Evolutionary conservation across 2,888 invertebrate genomes (phyloP).

Genomic region (Caprella mutica): DNA sequence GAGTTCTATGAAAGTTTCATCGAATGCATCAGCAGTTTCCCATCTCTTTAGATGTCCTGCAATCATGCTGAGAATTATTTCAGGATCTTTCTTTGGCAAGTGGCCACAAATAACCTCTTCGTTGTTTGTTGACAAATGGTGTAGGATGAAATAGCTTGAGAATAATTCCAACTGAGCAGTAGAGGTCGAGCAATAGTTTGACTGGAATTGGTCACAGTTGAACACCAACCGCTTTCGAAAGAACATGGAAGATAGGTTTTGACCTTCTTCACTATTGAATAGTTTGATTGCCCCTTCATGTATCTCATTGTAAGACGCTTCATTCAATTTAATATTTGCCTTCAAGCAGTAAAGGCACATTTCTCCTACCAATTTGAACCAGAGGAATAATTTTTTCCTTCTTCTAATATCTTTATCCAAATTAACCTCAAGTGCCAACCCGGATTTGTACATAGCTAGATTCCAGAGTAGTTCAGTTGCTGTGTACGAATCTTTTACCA

Average conservation of each 20-base stretch:
- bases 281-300: neutral
- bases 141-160: neutral
- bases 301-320: conserved; percentile 9
- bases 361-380: conserved; percentile 14
- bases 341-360: conserved; percentile 12
- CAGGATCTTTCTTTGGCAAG: neutral
- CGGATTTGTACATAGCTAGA: conserved; percentile 6
- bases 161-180: conserved; percentile 8
- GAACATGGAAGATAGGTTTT: neutral
- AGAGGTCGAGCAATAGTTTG: conserved; percentile 5
- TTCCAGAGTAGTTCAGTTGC: conserved; percentile 26
- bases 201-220: neutral
- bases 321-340: conserved; percentile 4
- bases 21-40: conserved; percentile 2
- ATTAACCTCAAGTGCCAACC: neutral
- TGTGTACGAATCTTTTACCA: conserved; percentile 15
- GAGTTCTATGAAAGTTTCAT: neutral
- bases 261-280: conserved; percentile 4
- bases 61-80: conserved; percentile 4
- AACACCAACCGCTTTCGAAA: conserved; percentile 1
- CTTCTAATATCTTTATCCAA: conserved; percentile 9
- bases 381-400: conserved; percentile 9
- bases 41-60: conserved; percentile 14
- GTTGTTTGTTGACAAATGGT: neutral
- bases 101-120: neutral